A percentile compares a stretch with the other conserved stretches of the same genome.
Conservation (phyloP, 2,888 invertebrate species). For the Pyralis farinalis region DNA sequence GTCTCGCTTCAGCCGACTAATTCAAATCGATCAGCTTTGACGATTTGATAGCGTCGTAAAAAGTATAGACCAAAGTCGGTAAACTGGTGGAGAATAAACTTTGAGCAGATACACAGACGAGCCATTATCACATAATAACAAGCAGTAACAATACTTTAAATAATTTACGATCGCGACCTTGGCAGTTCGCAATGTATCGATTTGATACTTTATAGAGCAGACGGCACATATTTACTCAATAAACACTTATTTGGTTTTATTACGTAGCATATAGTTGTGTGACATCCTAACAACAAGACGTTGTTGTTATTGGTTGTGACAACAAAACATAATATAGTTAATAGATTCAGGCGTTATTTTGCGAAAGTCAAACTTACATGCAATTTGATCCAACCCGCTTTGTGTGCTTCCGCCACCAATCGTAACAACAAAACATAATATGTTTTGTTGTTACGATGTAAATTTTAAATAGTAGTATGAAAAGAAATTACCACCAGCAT, state of each 20-base stretch:
- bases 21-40: slow-evolving; percentile 9
- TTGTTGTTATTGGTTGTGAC: too few species aligned
- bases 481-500: too few species aligned
- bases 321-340: too few species aligned
- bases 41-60: slow-evolving; percentile 19
- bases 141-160: slow-evolving; percentile 28
- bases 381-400: too few species aligned
- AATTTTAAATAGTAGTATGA: too few species aligned
- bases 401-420: too few species aligned
- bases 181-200: slow-evolving; percentile 32
- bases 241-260: slow-evolving; percentile 55
- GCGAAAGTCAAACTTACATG: too few species aligned
- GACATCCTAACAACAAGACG: too few species aligned
- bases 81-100: slow-evolving; percentile 14
- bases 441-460: too few species aligned
- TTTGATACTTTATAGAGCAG: slow-evolving; percentile 52
- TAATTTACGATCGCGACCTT: slow-evolving; percentile 46
- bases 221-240: slow-evolving; percentile 33
- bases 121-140: slow-evolving; percentile 48
- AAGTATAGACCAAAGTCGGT: slow-evolving; percentile 22
- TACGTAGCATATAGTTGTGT: slow-evolving; percentile 28
- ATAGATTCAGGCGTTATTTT: too few species aligned
- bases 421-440: too few species aligned
- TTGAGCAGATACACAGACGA: slow-evolving; percentile 26
- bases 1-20: background rate